Percentiles rank a stretch among this genome's conserved stretches.
phyloP scores from a whole-genome alignment of 2,797 vertebrate species.

The Catharus ustulatus region DNA sequence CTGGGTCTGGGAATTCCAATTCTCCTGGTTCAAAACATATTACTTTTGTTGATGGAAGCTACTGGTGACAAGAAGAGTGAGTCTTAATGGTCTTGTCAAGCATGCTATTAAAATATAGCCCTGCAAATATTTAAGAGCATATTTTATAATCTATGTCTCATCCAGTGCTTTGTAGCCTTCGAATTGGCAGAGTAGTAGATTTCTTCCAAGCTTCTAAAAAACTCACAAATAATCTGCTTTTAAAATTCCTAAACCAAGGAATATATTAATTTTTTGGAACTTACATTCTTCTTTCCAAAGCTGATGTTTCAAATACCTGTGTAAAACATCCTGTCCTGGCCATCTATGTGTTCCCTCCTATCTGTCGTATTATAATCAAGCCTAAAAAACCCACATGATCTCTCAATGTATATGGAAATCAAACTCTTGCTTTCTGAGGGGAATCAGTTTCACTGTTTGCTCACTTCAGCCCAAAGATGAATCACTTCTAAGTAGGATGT shows the following conservation, averaged over 20 bases:
- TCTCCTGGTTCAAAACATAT: background rate
- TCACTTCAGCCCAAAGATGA: background rate
- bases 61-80: background rate
- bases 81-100: background rate
- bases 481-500: background rate
- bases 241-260: background rate
- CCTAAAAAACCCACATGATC: background rate
- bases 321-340: background rate
- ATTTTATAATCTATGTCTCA: background rate
- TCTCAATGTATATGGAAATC: background rate
- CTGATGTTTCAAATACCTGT: background rate
- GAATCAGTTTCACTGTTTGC: background rate
- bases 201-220: background rate
- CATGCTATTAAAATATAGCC: background rate
- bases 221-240: background rate
- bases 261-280: background rate
- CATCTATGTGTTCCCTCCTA: background rate
- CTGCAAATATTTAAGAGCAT: background rate
- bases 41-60: background rate
- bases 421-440: background rate
- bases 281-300: background rate
- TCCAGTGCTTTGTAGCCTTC: background rate
- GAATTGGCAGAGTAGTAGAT: background rate
- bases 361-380: background rate
- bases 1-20: background rate